These are phyloP conservation scores for Pyrgus malvae DNA, from an alignment of 2,888 invertebrate genomes.

Conservation along the genomic window DNA sequence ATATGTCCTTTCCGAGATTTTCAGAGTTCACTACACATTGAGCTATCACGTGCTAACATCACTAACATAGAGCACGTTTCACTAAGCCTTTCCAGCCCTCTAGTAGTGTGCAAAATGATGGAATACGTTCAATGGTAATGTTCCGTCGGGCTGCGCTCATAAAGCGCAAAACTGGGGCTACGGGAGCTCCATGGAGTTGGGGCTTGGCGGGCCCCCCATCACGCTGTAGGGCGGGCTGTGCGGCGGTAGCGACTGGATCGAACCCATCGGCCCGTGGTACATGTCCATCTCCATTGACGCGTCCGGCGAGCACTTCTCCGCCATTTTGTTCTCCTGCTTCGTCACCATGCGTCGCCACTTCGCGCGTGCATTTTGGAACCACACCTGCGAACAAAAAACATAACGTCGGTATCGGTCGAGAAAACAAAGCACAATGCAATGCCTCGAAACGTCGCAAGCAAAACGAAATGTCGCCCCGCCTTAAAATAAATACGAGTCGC, in stretches of 20 bases:
- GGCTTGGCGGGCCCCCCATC: constrained; percentile 85
- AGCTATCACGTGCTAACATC: constrained; percentile 21
- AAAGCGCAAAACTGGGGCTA: constrained; percentile 79
- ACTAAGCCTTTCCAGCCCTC: constrained; percentile 33
- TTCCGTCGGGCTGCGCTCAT: constrained; percentile 56
- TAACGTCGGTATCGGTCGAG: constrained; percentile 45
- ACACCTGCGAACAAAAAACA: constrained; percentile 87
- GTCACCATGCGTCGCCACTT: constrained; percentile 95
- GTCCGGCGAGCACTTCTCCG: constrained; percentile 86
- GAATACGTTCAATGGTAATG: constrained; percentile 38
- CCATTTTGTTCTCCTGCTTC: constrained; percentile 88
- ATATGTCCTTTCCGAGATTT: constrained; percentile 8
- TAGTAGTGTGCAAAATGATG: constrained; percentile 28
- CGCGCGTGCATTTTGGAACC: constrained; percentile 97
- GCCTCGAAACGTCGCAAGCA: constrained; percentile 48
- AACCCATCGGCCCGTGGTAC: constrained; percentile 85
- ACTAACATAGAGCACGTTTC: constrained; percentile 29
- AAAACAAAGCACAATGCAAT: constrained; percentile 42
- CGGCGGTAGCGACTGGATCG: constrained; percentile 84
- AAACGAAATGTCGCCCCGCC: constrained; percentile 49
- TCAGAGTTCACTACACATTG: constrained; percentile 31
- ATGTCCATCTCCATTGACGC: constrained; percentile 84
- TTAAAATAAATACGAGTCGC: constrained; percentile 48
- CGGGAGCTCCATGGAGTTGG: constrained; percentile 88
- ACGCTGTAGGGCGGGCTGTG: constrained; percentile 88